Base-by-base conservation (phyloP, 92 coral and sea anemone genomes). In the Blastomussa wellsi region DNA sequence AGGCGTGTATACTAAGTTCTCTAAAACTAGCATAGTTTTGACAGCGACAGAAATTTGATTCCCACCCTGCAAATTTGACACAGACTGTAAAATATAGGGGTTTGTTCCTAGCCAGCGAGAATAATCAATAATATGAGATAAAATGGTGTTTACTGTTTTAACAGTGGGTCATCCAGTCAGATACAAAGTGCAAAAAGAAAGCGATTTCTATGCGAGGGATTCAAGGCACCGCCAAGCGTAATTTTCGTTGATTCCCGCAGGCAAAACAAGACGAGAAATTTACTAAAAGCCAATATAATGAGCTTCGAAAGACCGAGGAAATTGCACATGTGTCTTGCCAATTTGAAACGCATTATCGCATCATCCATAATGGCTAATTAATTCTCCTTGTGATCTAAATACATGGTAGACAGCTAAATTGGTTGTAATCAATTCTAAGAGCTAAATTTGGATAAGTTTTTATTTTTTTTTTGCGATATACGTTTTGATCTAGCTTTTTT, bases 131-230 rank as follows among this genome's bases (percentile, higher is more conserved):
- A 83, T 60, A 39, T 19, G 65, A 31, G 31, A 60, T 53, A 57
- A 83, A 72, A 73, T 41, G 73, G 22, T 82, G 79, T 82, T 72
- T 72, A 74, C 47, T 83, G 41, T 15, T 60, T 33, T 39, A 81
- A 70, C 79, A 74, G 87, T 62, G 36, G 87, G 87, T 7, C 29
- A 59, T 24, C 87, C 26, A 37, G 39, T 75, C 62, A 73, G 26
- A 33, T 44, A 55, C 77, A 81, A 20, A 33, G 52, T 39, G 70
- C 11, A 48, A 47, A 69, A 33, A 51, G 31, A 69, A 81, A 81
- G 42, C 65, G 66, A 68, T 69, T 49, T 68, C 47, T 35, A 48
- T 33, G 26, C n/a, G n/a, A n/a, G 12, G 33, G 22, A 26, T 17
- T 36, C 17, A 24, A 2, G 70, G 44, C 37, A 48, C 52, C 76